phyloP scores from a whole-genome alignment of 2,113 vertebrate genomes.

The Varanus komodoensis region DNA sequence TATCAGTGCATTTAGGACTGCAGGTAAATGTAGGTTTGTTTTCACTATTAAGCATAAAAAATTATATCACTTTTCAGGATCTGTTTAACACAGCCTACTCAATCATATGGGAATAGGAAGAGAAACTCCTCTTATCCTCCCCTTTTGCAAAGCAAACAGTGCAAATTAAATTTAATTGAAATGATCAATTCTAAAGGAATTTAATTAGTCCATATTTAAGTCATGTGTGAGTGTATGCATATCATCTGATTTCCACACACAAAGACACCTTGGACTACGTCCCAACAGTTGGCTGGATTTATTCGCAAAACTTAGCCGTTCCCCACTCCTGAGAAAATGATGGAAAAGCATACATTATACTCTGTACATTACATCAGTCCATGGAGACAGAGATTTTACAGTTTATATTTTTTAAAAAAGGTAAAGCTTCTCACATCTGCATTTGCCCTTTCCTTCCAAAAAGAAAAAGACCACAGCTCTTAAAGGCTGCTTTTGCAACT shows the following conservation, averaged over 20 bases:
- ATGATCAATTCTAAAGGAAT: slow-evolving; percentile 36
- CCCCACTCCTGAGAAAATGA: slow-evolving; percentile 20
- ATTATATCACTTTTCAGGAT: background rate
- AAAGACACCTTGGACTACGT: slow-evolving; percentile 38
- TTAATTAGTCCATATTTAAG: slow-evolving; percentile 46
- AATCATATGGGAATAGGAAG: background rate
- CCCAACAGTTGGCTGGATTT: slow-evolving; percentile 43
- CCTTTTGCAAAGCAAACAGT: slow-evolving; percentile 35
- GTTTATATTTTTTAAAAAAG: slow-evolving; percentile 49
- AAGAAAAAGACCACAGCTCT: slow-evolving; percentile 38
- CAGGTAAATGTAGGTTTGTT: background rate
- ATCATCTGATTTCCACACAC: slow-evolving; percentile 33
- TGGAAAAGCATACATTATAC: slow-evolving; percentile 23
- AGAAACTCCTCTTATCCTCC: slow-evolving; percentile 5
- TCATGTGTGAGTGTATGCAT: slow-evolving; percentile 48
- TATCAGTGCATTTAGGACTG: background rate
- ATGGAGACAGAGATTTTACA: slow-evolving; percentile 31
- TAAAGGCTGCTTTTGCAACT: slow-evolving; percentile 56
- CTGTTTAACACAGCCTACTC: slow-evolving; percentile 39
- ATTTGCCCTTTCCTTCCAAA: slow-evolving; percentile 30
- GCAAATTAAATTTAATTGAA: slow-evolving; percentile 58
- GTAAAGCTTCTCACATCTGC: slow-evolving; percentile 39
- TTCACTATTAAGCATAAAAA: slow-evolving; percentile 25
- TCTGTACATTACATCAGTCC: slow-evolving; percentile 19
- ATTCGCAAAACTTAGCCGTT: slow-evolving; percentile 37